Evolutionary conservation across 2,797 vertebrate genomes (phyloP).

Genomic region (Hybognathus amarus): DNA sequence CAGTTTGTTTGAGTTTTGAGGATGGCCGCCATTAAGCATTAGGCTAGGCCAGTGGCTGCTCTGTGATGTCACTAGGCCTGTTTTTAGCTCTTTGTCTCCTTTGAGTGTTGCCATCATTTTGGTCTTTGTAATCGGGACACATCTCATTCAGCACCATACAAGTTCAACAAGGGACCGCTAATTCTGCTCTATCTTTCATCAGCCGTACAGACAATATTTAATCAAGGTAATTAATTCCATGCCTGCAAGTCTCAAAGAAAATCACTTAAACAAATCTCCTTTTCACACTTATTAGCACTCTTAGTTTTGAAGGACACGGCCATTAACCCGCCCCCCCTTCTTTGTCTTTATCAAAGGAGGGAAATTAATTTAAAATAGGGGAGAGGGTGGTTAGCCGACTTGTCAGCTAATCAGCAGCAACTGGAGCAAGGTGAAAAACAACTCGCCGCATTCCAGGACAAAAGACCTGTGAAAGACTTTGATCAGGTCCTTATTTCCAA

Average conservation of each 20-base stretch:
- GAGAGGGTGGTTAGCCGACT: constrained; percentile 35
- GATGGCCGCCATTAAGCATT: constrained; percentile 14
- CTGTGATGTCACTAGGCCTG: constrained; percentile 45
- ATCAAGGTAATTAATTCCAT: constrained; percentile 80
- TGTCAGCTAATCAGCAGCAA: constrained; percentile 50
- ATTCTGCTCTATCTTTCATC: constrained; percentile 64
- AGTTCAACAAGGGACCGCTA: constrained; percentile 61
- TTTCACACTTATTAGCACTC: constrained; percentile 73
- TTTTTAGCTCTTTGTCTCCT: constrained; percentile 48
- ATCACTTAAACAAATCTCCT: constrained; percentile 77
- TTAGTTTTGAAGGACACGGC: constrained; percentile 73
- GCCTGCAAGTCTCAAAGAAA: constrained; percentile 72
- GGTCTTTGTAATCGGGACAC: constrained; percentile 60
- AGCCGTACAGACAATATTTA: constrained; percentile 75
- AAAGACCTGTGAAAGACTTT: constrained; percentile 43
- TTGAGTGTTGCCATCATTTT: constrained; percentile 46
- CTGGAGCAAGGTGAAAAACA: constrained; percentile 42
- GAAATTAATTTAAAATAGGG: constrained; percentile 66
- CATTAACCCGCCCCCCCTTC: constrained; percentile 66
- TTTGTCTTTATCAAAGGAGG: constrained; percentile 71
- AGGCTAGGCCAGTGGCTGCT: constrained; percentile 19
- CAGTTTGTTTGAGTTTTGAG: not conserved
- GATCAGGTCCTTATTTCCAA: constrained; percentile 38
- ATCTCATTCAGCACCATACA: constrained; percentile 57
- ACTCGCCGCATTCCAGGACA: constrained; percentile 36